Base-by-base conservation (phyloP, 2,113 vertebrate species). In the Rhagologus leucostigma region DNA sequence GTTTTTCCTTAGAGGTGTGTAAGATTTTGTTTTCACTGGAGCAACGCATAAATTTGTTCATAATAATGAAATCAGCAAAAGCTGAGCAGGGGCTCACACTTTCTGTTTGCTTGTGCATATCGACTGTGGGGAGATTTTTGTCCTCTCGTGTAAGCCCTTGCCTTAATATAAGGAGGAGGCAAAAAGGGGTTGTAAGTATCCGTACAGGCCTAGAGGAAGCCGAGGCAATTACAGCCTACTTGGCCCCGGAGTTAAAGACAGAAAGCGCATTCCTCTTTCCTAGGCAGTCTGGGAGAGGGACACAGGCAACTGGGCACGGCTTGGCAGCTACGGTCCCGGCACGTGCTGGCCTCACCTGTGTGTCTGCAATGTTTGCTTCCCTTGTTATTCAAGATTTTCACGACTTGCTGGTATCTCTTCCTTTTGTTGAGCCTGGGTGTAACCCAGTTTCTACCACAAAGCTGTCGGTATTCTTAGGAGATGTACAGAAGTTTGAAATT, bases 401-500 rank as follows among this genome's bases (percentile, higher is more conserved):
- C 18, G 67, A 33, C 33, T 90, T 59, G 19, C 19, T 70, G 44
- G 7, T 83, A 30, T 82, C n/a, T 84, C 56, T 82, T 23, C 29
- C 9, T 29, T 12, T 64, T 60, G 12, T 46, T 77, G 23, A 50
- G 23, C 22, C 24, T 74, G n/a, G 14, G 14, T 70, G 19, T 73
- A 46, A 59, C 12, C 16, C 1, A 1, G 24, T 59, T 86, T 70
- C 56, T 64, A 10, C 41, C 1, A 2, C 0, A 4, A 9, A 63
- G 33, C 16, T 39, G 5, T 70, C 23, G 10, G 7, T 27, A 3
- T 12, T 11, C 52, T 67, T 47, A 55, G 0, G 2, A n/a, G 12
- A 24, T 17, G 10, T 13, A 35, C 27, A 8, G 9, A 73, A 57
- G 60, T 52, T 84, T 50, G 53, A 65, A 37, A 21, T 62, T 33